Percentiles rank a stretch among this genome's conserved stretches.
Evolutionary conservation across 2,113 vertebrate species (phyloP).

Genomic region (Anguilla rostrata): DNA sequence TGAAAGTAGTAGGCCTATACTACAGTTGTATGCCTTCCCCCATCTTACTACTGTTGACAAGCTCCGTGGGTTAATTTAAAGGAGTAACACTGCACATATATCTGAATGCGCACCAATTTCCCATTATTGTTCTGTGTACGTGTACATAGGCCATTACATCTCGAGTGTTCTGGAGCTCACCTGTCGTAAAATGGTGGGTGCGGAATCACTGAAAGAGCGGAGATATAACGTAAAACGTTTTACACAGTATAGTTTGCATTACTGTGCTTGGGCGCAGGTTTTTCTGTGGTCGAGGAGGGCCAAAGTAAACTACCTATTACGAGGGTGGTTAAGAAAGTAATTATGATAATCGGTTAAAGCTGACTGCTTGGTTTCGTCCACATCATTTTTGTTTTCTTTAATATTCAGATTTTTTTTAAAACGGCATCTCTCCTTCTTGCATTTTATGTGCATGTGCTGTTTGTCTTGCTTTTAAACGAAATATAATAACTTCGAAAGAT

Average conservation of each 20-base stretch:
- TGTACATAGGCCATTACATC: conserved; percentile 3
- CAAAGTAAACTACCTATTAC: background rate
- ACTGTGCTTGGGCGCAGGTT: background rate
- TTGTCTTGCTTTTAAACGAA: conserved; percentile 19
- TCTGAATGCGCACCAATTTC: background rate
- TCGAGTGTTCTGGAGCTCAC: background rate
- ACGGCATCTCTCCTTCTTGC: background rate
- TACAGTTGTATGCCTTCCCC: background rate
- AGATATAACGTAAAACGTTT: background rate
- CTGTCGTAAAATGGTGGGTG: conserved; percentile 4
- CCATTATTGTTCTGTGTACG: background rate
- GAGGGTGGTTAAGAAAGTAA: background rate
- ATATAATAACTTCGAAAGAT: conserved; percentile 40
- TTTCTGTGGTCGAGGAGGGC: background rate
- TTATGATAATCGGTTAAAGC: background rate
- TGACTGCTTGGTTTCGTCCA: background rate
- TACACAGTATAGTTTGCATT: background rate
- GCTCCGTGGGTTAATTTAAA: background rate
- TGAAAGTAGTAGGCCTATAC: conserved; percentile 12
- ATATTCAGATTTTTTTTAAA: background rate
- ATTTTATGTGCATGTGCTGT: conserved; percentile 19
- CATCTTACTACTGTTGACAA: background rate
- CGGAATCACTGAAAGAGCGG: background rate
- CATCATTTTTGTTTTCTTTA: background rate
- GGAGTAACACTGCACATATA: background rate